Percentiles rank a stretch among this genome's conserved stretches.
These are phyloP conservation scores for Apamea epomidion DNA, from an alignment of 2,888 invertebrate species.

Conservation along the genomic window DNA sequence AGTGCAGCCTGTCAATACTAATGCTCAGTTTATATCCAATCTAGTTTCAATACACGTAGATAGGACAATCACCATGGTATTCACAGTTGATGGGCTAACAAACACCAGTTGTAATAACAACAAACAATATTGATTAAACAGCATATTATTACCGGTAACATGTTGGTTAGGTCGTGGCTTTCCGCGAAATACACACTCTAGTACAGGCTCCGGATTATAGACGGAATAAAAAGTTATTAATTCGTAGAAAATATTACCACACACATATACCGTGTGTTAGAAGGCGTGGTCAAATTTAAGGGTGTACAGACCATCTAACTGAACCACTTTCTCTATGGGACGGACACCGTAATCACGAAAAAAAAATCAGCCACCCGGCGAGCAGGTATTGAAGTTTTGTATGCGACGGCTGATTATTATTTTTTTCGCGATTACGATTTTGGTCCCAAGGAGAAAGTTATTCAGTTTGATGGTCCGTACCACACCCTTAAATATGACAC, in stretches of 20 bases:
- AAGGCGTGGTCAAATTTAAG: neutral
- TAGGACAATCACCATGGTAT: constrained; percentile 1
- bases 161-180: neutral
- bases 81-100: constrained; percentile 17
- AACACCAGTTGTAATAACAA: constrained; percentile 9
- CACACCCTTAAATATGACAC: neutral
- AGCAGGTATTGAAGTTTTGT: neutral
- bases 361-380: neutral
- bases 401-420: neutral
- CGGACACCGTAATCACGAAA: neutral
- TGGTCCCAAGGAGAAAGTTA: neutral
- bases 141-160: constrained; percentile 5
- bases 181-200: neutral
- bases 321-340: neutral
- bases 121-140: constrained; percentile 24
- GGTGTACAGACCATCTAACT: neutral
- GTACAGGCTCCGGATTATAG: neutral
- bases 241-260: neutral
- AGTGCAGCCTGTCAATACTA: neutral
- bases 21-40: constrained; percentile 6
- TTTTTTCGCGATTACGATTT: neutral
- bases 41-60: neutral
- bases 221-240: neutral
- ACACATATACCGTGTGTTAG: neutral
- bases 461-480: neutral